Conservation (phyloP, 2,797 vertebrate species). For the Lagorchestes hirsutus region DNA sequence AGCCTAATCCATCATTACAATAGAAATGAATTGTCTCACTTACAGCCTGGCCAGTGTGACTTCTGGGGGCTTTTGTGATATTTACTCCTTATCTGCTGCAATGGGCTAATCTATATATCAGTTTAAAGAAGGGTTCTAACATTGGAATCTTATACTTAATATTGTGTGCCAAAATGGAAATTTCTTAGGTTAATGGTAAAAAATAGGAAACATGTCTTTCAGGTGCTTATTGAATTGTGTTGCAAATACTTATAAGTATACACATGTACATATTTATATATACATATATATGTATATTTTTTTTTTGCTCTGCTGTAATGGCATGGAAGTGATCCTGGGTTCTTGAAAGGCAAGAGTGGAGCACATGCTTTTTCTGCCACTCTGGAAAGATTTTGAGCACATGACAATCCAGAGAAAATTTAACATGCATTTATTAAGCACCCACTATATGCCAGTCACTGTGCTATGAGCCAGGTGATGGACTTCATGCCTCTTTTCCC, state of each 20-base stretch:
- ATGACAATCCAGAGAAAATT: background rate
- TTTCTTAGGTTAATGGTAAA: slow-evolving; percentile 5
- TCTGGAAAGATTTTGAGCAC: background rate
- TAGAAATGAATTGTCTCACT: slow-evolving; percentile 64
- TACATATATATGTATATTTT: background rate
- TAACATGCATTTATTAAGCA: background rate
- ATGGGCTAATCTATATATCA: slow-evolving; percentile 22
- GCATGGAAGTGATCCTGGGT: background rate
- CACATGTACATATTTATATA: background rate
- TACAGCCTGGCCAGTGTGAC: slow-evolving; percentile 58
- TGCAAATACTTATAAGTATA: background rate
- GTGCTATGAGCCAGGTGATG: background rate
- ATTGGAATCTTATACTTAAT: background rate
- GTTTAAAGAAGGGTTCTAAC: background rate
- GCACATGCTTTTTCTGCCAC: background rate
- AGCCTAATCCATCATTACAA: slow-evolving; percentile 33
- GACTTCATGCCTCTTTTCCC: background rate
- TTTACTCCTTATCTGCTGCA: slow-evolving; percentile 32
- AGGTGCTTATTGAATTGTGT: background rate
- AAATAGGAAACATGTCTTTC: background rate
- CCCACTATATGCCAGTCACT: background rate
- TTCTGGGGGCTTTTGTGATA: slow-evolving; percentile 58
- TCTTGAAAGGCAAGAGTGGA: background rate
- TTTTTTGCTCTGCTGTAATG: background rate
- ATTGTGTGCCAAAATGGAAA: background rate